Percentiles rank a stretch among this genome's conserved stretches.
Conservation (phyloP, 2,113 vertebrate species). For the Salvelinus namaycush region DNA sequence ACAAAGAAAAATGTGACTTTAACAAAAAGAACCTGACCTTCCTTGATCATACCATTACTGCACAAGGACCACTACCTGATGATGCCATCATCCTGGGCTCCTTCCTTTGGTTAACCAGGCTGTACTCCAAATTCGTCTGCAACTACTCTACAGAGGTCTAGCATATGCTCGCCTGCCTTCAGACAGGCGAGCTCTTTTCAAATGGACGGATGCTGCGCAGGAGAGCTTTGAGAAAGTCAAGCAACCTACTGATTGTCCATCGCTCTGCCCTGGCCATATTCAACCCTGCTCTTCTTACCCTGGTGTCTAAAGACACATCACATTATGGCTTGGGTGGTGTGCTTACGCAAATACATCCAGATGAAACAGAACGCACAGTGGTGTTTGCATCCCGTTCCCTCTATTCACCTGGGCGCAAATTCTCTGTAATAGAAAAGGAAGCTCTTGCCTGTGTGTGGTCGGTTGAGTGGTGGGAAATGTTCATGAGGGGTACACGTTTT, state of each 20-base stretch:
- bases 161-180: constrained; percentile 2
- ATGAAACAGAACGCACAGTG: neutral
- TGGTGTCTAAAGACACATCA: constrained; percentile 20
- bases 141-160: constrained; percentile 17
- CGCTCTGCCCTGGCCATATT: constrained; percentile 19
- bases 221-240: constrained; percentile 23
- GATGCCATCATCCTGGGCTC: constrained; percentile 10
- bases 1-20: constrained; percentile 4
- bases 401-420: constrained; percentile 10
- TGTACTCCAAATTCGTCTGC: constrained; percentile 15
- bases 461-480: constrained; percentile 5
- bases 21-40: constrained; percentile 2
- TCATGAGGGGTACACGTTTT: constrained; percentile 5
- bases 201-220: constrained; percentile 20
- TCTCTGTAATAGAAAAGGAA: constrained; percentile 25
- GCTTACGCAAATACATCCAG: constrained; percentile 1
- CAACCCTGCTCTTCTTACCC: constrained; percentile 4
- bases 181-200: neutral
- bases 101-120: constrained; percentile 10
- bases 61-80: neutral
- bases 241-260: neutral
- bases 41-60: constrained; percentile 2
- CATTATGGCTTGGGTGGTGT: constrained; percentile 15
- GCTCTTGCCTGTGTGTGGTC: constrained; percentile 18
- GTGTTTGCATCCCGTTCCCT: constrained; percentile 20